Evolutionary conservation across 2,113 vertebrate genomes (phyloP).

Genomic region (Tragelaphus buxtoni): DNA sequence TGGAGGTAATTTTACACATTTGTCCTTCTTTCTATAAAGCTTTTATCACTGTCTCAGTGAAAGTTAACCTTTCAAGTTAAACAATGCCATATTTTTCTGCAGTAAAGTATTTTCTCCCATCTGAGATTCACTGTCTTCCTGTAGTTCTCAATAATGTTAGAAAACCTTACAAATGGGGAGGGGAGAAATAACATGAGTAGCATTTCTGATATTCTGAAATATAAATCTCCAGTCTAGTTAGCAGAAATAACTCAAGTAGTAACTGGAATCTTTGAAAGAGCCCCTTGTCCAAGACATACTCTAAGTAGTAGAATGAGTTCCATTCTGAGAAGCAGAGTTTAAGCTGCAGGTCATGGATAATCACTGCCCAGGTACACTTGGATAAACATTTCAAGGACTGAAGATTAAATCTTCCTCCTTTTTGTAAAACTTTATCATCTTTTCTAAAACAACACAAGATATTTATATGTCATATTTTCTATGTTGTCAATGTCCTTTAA

Average conservation of each 20-base stretch:
- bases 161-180: constrained; percentile 33
- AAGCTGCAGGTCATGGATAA: background rate
- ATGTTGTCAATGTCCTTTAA: background rate
- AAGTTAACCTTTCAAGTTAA: constrained; percentile 62
- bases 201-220: constrained; percentile 19
- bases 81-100: constrained; percentile 36
- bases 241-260: background rate
- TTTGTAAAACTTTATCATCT: constrained; percentile 17
- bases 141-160: constrained; percentile 47
- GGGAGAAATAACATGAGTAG: constrained; percentile 16
- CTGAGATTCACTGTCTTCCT: constrained; percentile 27
- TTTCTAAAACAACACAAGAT: background rate
- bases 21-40: constrained; percentile 50
- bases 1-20: constrained; percentile 84
- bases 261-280: background rate
- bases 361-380: background rate
- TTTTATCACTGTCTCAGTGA: constrained; percentile 45
- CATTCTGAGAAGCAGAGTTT: background rate
- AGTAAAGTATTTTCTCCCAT: constrained; percentile 50
- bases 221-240: constrained; percentile 1
- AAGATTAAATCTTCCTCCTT: background rate
- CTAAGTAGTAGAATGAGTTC: background rate
- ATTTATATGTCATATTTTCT: background rate
- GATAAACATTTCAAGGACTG: background rate
- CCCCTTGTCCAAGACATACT: background rate